Evolutionary conservation across 2,888 invertebrate genomes (phyloP).

Genomic region (Chrysolina americana): DNA sequence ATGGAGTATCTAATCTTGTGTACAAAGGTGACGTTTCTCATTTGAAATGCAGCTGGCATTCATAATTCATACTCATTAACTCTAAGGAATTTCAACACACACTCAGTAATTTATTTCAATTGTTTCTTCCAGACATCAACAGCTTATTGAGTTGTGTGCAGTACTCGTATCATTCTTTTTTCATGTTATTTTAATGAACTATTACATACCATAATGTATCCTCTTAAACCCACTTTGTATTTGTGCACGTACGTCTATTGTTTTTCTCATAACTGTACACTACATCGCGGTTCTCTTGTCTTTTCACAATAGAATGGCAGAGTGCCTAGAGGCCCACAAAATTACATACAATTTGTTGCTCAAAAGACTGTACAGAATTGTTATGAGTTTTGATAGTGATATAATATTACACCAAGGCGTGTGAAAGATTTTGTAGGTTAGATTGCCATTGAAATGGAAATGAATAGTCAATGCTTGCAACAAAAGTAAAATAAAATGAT

Average conservation of each 20-base stretch:
- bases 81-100: too few species aligned
- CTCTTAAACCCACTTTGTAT: slow-evolving; percentile 9
- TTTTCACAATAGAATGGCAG: slow-evolving; percentile 6
- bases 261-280: slow-evolving; percentile 24
- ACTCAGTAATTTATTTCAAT: background rate
- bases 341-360: slow-evolving; percentile 24
- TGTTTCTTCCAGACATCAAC: background rate
- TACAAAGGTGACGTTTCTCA: too few species aligned
- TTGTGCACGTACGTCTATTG: slow-evolving; percentile 13
- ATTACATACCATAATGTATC: slow-evolving; percentile 15
- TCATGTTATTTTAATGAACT: background rate
- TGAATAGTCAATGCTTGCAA: background rate
- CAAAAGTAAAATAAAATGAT: too few species aligned
- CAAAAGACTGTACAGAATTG: slow-evolving; percentile 21
- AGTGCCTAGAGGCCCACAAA: slow-evolving; percentile 9
- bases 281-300: background rate
- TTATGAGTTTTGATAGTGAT: slow-evolving; percentile 12
- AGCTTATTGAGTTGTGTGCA: background rate
- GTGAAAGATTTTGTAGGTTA: slow-evolving; percentile 27
- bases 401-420: slow-evolving; percentile 27
- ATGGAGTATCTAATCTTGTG: too few species aligned
- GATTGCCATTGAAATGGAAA: slow-evolving; percentile 2
- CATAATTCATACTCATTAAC: too few species aligned
- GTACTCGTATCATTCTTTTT: background rate
- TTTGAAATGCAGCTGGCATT: too few species aligned